Conservation (phyloP, 2,113 vertebrate genomes). For the Noturus placidus region DNA sequence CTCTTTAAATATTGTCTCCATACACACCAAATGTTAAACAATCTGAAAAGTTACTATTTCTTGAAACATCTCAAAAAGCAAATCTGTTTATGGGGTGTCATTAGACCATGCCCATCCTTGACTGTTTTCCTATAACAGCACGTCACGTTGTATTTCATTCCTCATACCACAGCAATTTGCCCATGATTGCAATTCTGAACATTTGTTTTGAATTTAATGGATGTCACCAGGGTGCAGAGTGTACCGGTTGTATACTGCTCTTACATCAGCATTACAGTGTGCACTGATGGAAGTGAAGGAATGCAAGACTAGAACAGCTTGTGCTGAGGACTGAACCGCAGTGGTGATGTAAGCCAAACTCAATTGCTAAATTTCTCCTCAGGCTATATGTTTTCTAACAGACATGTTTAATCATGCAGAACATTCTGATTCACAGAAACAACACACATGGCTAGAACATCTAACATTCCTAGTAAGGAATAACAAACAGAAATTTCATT, state of each 20-base stretch:
- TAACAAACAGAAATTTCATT: background rate
- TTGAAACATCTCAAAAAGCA: background rate
- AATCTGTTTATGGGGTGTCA: background rate
- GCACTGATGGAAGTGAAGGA: background rate
- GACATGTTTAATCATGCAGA: constrained; percentile 2
- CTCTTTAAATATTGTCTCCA: background rate
- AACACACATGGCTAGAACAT: background rate
- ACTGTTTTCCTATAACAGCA: background rate
- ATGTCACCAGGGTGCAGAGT: background rate
- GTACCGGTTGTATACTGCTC: background rate
- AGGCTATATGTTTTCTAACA: background rate
- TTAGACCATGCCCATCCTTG: background rate
- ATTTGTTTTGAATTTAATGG: background rate
- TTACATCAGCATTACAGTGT: background rate
- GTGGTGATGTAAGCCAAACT: background rate
- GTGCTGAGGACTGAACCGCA: background rate
- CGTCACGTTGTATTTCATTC: background rate
- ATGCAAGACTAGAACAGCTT: background rate
- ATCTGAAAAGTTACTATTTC: background rate
- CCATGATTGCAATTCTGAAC: background rate
- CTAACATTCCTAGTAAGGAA: background rate
- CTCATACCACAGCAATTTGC: background rate
- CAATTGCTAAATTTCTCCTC: background rate
- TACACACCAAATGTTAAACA: background rate
- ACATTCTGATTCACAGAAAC: background rate